These are phyloP conservation scores for Alces alces DNA, from an alignment of 2,113 vertebrate genomes.

Conservation along the genomic window DNA sequence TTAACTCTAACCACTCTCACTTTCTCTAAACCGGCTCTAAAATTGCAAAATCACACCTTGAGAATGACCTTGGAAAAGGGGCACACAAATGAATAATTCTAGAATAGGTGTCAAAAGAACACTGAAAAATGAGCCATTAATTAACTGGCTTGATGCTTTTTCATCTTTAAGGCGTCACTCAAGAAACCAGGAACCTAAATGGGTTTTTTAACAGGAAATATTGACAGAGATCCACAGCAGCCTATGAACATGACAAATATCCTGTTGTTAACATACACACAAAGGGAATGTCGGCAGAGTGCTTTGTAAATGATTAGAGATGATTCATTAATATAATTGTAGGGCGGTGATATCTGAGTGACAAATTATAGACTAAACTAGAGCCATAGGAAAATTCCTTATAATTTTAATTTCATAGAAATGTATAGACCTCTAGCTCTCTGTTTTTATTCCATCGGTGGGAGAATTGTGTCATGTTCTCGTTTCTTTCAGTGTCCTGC, in stretches of 20 bases:
- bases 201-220: conserved; percentile 45
- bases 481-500: not conserved
- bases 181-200: conserved; percentile 42
- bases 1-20: not conserved
- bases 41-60: conserved; percentile 12
- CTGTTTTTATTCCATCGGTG: not conserved
- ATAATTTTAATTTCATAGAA: conserved; percentile 37
- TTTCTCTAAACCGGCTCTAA: not conserved
- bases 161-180: conserved; percentile 41
- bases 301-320: conserved; percentile 29
- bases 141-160: conserved; percentile 41
- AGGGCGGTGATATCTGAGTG: conserved; percentile 21
- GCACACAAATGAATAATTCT: conserved; percentile 1
- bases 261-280: not conserved
- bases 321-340: conserved; percentile 38
- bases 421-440: not conserved
- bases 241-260: not conserved
- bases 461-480: not conserved
- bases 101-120: conserved; percentile 34
- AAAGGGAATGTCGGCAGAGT: not conserved
- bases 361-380: conserved; percentile 45
- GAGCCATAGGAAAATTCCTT: conserved; percentile 37
- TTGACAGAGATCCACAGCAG: conserved; percentile 47
- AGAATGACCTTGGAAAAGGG: conserved; percentile 21
- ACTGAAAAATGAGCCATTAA: conserved; percentile 49